Base-by-base conservation (phyloP, 1,140 invertebrate genomes). In the Drosophila triauraria region DNA sequence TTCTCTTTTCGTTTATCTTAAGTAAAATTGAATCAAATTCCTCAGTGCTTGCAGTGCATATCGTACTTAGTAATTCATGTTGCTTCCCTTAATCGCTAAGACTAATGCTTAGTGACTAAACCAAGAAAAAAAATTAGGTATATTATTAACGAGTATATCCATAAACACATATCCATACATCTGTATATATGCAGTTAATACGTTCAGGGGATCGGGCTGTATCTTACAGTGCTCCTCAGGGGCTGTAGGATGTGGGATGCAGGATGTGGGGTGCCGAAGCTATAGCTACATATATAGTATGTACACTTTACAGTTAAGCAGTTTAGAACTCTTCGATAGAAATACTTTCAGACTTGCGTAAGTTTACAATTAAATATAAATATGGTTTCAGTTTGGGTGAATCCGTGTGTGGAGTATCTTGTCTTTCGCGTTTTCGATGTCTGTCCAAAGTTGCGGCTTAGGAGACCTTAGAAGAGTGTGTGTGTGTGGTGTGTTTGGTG, bases 1-100 rank as follows among this genome's bases (percentile, higher is more conserved):
- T 88, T 90, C 77, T 64, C 80, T 78, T 88, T 80, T 88, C 74
- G 47, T 87, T 84, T 76, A 70, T 79, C 78, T 85, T 90, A 90
- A 88, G 91, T 92, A 92, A 91, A 92, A 92, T 92, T 91, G 88
- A 92, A 92, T 92, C 91, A 92, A 92, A 92, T 92, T 92, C 91
- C 91, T 92, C 91, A 92, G 91, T 92, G 91, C 91, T 92, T 92
- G 91, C 91, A 92, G 91, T 92, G 91, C 91, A 88, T 88, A 91
- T 87, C 78, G 71, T 87, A 90, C 71, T 78, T 81, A 74, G 47
- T 81, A 58, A 70, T 72, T 67, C 47, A 70, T 81, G 62, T 81
- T 80, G 47, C 53, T 46, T 56, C 27, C 53, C 42, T 53, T 59
- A 44, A 67, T 56, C 70, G 78, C 61, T 72, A 76, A 35, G 69